phyloP scores from a whole-genome alignment of 2,113 vertebrate species.

The Cathartes aura region DNA sequence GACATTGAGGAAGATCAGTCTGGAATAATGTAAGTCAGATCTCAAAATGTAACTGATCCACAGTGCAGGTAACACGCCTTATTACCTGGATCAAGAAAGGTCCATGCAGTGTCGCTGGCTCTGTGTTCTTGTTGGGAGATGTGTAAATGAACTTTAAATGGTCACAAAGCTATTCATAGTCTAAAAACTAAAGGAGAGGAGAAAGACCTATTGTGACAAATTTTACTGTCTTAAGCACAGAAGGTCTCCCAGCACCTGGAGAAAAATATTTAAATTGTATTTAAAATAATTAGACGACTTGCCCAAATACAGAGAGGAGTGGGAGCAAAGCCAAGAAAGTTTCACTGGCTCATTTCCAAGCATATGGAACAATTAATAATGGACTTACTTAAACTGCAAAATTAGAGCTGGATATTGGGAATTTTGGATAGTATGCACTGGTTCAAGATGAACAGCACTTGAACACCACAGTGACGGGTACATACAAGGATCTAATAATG shows the following conservation, averaged over 20 bases:
- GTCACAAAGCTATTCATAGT: neutral
- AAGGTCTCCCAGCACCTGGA: neutral
- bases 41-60: neutral
- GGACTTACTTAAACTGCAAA: neutral
- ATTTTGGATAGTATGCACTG: neutral
- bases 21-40: neutral
- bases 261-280: neutral
- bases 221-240: neutral
- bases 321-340: slow-evolving; percentile 29
- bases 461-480: neutral
- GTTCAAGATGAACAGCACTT: neutral
- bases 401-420: neutral
- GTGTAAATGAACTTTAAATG: neutral
- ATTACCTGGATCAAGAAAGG: neutral
- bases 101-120: neutral
- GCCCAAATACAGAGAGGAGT: neutral
- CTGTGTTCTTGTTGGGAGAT: neutral
- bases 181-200: neutral
- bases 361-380: slow-evolving; percentile 50
- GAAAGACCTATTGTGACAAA: neutral
- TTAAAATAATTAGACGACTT: slow-evolving; percentile 9
- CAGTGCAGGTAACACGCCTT: neutral
- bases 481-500: neutral
- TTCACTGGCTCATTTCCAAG: slow-evolving; percentile 12
- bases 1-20: neutral